Conservation (phyloP, 2,797 vertebrate species). For the Lycodopsis pacificus region DNA sequence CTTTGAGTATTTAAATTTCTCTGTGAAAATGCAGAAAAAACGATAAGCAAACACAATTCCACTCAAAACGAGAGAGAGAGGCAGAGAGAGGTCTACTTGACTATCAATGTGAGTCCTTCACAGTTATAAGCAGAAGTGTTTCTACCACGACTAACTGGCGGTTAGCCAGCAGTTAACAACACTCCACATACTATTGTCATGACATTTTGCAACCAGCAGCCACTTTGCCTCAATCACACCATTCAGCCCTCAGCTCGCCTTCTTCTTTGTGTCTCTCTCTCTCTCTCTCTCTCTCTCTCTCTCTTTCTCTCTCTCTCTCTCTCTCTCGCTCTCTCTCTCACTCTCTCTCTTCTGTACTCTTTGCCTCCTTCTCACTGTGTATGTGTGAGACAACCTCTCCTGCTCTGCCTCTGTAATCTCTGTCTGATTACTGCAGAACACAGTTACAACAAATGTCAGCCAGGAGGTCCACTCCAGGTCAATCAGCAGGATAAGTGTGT, state of each 20-base stretch:
- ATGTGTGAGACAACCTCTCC: background rate
- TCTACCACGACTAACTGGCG: constrained; percentile 29
- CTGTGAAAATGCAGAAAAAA: background rate
- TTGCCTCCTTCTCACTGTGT: background rate
- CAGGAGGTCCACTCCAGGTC: constrained; percentile 34
- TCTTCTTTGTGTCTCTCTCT: background rate
- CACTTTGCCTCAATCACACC: constrained; percentile 1
- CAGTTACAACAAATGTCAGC: constrained; percentile 9
- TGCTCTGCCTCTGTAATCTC: constrained; percentile 26
- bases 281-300: background rate
- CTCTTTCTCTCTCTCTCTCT: background rate
- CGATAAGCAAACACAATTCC: background rate
- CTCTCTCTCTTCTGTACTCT: background rate
- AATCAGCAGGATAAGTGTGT: constrained; percentile 5
- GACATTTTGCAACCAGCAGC: constrained; percentile 46
- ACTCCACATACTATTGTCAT: constrained; percentile 31
- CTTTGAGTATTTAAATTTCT: too few species aligned
- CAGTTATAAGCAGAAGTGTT: constrained; percentile 46
- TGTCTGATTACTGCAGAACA: constrained; percentile 36
- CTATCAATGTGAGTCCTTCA: constrained; percentile 52
- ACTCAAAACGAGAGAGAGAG: background rate
- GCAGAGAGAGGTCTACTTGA: constrained; percentile 15
- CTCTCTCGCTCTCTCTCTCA: background rate
- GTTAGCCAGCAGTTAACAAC: constrained; percentile 45
- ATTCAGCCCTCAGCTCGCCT: background rate